Evolutionary conservation across 2,113 vertebrate genomes (phyloP).

Genomic region (Chloropsis cyanopogon): DNA sequence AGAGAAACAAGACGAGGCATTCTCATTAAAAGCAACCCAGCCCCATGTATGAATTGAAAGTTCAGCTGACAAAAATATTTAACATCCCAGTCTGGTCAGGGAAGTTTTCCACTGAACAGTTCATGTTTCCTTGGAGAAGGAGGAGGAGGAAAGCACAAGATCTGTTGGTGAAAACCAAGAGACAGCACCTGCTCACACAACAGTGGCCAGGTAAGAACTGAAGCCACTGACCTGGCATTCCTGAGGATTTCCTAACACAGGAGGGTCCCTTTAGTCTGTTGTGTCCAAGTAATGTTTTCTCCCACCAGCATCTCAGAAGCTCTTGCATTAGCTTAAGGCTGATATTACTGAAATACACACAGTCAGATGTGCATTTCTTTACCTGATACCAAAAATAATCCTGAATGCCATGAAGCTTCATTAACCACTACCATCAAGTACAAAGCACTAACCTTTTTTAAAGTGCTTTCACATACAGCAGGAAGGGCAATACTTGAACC

Average conservation of each 20-base stretch:
- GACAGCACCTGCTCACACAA: background rate
- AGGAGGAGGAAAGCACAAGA: background rate
- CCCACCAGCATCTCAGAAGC: background rate
- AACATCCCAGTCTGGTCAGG: background rate
- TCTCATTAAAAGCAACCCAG: background rate
- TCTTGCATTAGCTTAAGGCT: background rate
- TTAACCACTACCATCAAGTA: background rate
- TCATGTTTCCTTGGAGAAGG: background rate
- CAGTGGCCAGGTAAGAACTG: background rate
- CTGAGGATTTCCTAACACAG: background rate
- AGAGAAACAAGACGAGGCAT: background rate
- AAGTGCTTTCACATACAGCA: background rate
- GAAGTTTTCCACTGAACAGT: background rate
- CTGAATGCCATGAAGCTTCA: background rate
- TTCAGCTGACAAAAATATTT: conserved; percentile 12
- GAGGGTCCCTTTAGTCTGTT: background rate
- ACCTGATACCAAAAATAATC: background rate
- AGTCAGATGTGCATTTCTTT: background rate
- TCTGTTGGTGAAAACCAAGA: background rate
- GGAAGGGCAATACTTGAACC: conserved; percentile 15
- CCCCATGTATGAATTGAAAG: background rate
- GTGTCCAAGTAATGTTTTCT: background rate
- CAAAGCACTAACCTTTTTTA: background rate
- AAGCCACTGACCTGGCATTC: conserved; percentile 15
- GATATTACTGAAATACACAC: background rate